phyloP scores from a whole-genome alignment of 2,888 invertebrate genomes.

The Drosophila meridiana region DNA sequence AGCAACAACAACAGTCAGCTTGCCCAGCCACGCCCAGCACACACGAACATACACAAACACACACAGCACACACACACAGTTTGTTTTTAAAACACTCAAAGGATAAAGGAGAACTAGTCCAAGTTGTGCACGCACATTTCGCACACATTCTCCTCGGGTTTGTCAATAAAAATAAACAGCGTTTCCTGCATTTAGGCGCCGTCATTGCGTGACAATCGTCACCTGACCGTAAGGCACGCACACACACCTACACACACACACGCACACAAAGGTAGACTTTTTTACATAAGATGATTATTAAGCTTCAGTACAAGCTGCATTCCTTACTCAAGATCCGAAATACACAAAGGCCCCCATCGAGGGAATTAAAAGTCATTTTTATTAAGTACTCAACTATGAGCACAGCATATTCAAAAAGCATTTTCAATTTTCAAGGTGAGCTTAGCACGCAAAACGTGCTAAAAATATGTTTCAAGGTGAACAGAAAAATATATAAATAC shows the following conservation, averaged over 20 bases:
- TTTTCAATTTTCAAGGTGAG: neutral
- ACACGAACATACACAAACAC: constrained; percentile 10
- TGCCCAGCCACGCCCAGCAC: constrained; percentile 35
- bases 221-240: constrained; percentile 55
- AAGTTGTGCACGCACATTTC: constrained; percentile 75
- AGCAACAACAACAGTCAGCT: constrained; percentile 27
- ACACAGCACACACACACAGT: constrained; percentile 18
- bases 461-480: neutral
- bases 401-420: neutral
- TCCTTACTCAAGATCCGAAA: constrained; percentile 15
- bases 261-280: constrained; percentile 1
- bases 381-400: constrained; percentile 11
- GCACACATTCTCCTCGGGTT: constrained; percentile 68
- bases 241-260: constrained; percentile 1
- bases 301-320: constrained; percentile 24
- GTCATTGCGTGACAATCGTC: constrained; percentile 74
- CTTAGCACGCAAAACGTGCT: neutral
- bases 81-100: constrained; percentile 76
- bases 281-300: constrained; percentile 5
- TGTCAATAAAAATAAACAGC: constrained; percentile 76
- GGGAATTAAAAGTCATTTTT: constrained; percentile 3
- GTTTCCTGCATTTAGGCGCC: constrained; percentile 48
- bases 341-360: neutral
- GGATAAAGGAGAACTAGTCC: constrained; percentile 68
- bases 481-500: neutral